Evolutionary conservation across 1,140 invertebrate genomes (phyloP).

Genomic region (Muscidifurax raptorellus): DNA sequence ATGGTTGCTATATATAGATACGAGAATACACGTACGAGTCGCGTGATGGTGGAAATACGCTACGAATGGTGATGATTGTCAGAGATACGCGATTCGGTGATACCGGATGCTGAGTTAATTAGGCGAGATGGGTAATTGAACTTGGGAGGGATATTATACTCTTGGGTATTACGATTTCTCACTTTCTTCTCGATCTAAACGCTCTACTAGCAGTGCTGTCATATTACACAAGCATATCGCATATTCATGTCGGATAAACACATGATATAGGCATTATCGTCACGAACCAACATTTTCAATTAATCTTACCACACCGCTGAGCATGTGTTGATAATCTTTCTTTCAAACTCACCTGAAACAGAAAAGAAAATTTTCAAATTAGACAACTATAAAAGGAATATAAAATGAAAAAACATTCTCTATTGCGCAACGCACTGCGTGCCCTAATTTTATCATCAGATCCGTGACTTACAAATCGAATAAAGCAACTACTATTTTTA

Average conservation of each 20-base stretch:
- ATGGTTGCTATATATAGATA: neutral
- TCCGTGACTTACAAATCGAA: too few species aligned
- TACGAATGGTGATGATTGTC: neutral
- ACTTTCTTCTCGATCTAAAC: too few species aligned
- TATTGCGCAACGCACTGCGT: too few species aligned
- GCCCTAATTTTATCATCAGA: too few species aligned
- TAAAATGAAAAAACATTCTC: neutral
- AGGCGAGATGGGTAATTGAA: neutral
- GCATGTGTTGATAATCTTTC: neutral
- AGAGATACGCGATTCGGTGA: neutral
- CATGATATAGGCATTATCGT: too few species aligned
- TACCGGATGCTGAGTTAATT: neutral
- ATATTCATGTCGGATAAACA: too few species aligned
- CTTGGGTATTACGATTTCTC: too few species aligned
- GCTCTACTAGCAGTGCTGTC: too few species aligned
- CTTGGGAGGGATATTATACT: neutral
- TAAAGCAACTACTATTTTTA: too few species aligned
- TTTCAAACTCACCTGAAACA: slow-evolving; percentile 2
- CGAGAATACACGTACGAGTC: neutral
- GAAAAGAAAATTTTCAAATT: neutral
- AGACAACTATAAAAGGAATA: neutral
- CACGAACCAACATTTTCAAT: neutral
- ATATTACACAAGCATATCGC: too few species aligned
- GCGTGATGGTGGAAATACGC: neutral
- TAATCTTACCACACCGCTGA: neutral